Percentiles rank a stretch among this genome's conserved stretches.
phyloP scores from a whole-genome alignment of 2,888 invertebrate genomes.

The Xestobium rufovillosum region DNA sequence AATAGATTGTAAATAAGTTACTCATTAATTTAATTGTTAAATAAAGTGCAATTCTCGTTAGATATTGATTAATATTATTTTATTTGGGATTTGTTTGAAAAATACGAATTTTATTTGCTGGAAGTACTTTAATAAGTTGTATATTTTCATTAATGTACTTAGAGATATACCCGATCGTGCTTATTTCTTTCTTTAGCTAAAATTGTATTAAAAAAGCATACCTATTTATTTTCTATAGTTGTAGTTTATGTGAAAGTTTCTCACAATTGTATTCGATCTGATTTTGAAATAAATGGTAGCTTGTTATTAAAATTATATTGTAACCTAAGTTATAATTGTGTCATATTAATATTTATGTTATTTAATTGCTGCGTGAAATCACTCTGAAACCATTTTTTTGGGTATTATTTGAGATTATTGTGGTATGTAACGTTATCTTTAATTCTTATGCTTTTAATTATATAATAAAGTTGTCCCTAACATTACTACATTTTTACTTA shows the following conservation, averaged over 20 bases:
- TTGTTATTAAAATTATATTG: conserved; percentile 26
- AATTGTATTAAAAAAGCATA: too few species aligned
- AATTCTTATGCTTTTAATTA: not conserved
- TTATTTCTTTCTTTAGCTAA: too few species aligned
- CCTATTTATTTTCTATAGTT: not conserved
- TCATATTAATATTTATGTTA: conserved; percentile 34
- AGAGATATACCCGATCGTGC: too few species aligned
- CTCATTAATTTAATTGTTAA: too few species aligned
- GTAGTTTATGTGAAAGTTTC: not conserved
- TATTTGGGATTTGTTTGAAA: not conserved
- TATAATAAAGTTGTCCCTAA: conserved; percentile 1
- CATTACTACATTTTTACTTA: not conserved
- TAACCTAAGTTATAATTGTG: conserved; percentile 30
- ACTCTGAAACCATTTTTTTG: conserved; percentile 1
- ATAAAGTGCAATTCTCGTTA: not conserved
- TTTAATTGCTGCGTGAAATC: conserved; percentile 20
- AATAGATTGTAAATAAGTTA: too few species aligned
- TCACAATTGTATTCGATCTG: not conserved
- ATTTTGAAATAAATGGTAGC: conserved; percentile 25
- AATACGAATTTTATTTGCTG: conserved; percentile 2
- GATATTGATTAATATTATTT: conserved; percentile 1
- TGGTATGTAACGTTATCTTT: not conserved
- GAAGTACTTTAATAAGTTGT: not conserved
- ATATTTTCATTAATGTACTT: not conserved
- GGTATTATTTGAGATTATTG: conserved; percentile 1